Evolutionary conservation across 2,113 vertebrate species (phyloP).

Genomic region (Lepidothrix coronata): DNA sequence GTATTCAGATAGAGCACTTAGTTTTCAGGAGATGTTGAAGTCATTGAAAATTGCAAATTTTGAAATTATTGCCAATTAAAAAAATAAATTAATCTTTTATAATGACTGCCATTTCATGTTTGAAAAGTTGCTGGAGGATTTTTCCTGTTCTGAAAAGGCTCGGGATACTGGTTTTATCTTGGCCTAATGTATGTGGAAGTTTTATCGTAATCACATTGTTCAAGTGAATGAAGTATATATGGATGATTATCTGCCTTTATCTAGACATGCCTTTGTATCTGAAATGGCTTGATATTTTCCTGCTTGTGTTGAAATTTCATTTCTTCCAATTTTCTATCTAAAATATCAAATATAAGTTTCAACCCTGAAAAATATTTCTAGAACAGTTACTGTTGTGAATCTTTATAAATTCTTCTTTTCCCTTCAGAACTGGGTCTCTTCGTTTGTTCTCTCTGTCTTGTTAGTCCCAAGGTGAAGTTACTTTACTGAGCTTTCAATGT

Average conservation of each 20-base stretch:
- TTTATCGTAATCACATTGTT: neutral
- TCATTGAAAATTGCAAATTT: constrained; percentile 57
- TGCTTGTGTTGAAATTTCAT: neutral
- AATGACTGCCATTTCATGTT: constrained; percentile 24
- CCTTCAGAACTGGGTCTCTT: neutral
- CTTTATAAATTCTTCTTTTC: neutral
- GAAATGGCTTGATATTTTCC: neutral
- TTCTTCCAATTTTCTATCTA: neutral
- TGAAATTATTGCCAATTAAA: constrained; percentile 47
- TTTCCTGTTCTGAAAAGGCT: constrained; percentile 38
- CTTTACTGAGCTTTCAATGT: constrained; percentile 17
- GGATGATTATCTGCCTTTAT: neutral
- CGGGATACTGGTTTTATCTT: constrained; percentile 8
- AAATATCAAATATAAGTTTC: neutral
- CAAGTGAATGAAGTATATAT: neutral
- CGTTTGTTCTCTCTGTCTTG: neutral
- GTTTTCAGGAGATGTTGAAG: constrained; percentile 39
- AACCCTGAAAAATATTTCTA: neutral
- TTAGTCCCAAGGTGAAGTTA: neutral
- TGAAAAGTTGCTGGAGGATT: constrained; percentile 19
- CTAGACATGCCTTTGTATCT: neutral
- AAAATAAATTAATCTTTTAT: neutral
- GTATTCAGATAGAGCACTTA: constrained; percentile 15
- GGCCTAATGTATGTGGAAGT: neutral
- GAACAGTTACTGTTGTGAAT: neutral